Base-by-base conservation (phyloP, 2,797 vertebrate genomes). In the Galagoides demidoff region DNA sequence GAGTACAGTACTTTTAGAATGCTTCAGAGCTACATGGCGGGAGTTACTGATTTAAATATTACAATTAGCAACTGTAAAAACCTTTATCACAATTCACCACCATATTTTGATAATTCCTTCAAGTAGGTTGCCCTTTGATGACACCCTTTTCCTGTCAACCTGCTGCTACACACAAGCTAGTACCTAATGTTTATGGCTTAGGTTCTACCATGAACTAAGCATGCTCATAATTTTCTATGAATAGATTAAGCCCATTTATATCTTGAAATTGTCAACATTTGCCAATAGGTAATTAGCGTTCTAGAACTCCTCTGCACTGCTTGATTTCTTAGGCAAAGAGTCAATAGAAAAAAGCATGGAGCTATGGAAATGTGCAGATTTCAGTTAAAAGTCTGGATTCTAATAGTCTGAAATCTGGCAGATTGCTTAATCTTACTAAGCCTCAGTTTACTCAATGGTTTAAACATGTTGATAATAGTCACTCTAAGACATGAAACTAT, bases 271-370 rank as follows among this genome's bases (percentile, higher is more conserved):
- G 73, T 92, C 74, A 85, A 76, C 22, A 78, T 77, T 96, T 90
- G n/a, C 68, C 70, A 83, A 70, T 25, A 87, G 66, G n/a, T 89
- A 90, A 71, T 79, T 85, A 66, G 84, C 74, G 11, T 92, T 52
- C 37, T 92, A 64, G 22, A 89, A 90, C 29, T 78, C 66, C n/a
- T 71, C 89, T 63, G 10, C 31, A 70, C 11, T 87, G 55, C 71
- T 96, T 95, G 55, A 85, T 94, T 85, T 93, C 71, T 97, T 88
- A 73, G 95, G 61, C 61, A 94, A 27, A 55, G 29, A 85, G 23
- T 90, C 87, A 79, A 27, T 61, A 27, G 90, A 39, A 92, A 78
- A 25, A 5, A 94, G 7, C 16, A 86, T 25, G 37, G 49, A 73
- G 45, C 37, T 59, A 59, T 64, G 20, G 12, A 82, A 92, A 84